Base-by-base conservation (phyloP, 2,888 invertebrate genomes). In the Prionchulus punctatus region DNA sequence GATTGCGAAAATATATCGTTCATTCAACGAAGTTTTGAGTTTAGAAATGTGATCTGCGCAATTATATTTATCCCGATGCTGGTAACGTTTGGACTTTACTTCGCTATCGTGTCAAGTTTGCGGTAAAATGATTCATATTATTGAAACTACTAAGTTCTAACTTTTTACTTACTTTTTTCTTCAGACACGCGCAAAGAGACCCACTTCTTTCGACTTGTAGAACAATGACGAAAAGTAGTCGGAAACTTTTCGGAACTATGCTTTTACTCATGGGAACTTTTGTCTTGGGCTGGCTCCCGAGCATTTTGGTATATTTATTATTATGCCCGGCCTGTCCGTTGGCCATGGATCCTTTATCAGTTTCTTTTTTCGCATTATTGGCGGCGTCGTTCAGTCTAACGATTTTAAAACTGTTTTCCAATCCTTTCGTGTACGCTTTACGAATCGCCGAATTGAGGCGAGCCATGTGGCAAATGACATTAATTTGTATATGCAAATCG, bases 1-100 rank as follows among this genome's bases (percentile, higher is more conserved):
- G 45, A 45, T 45, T 45, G 45, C 23, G 45, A 45, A 45, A 23
- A 45, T n/a, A n/a, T 45, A 23, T 45, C 45, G 23, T 45, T 45
- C 23, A 23, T 45, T 45, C 45, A 45, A 45, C 45, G 23, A 23
- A 45, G 45, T 45, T 45, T n/a, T 23, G 7, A n/a, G 23, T 45
- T 45, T 23, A 12, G 45, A n/a, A 45, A 45, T 45, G 7, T 45
- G 12, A 23, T 45, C 23, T n/a, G 45, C 45, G 45, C 4, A n/a
- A 7, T 45, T 4, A 45, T 45, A 12, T 45, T 45, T 23, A n/a
- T 23, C 4, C 45, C 45, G 18, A 45, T 45, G 45, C 23, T 45
- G 18, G 12, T 23, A n/a, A 45, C 45, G 18, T n/a, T 45, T 7
- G 45, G 45, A 12, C 7, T 45, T n/a, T 45, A 45, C 23, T 12